A percentile compares a stretch with the other conserved stretches of the same genome.
Evolutionary conservation across 2,888 invertebrate species (phyloP).

Genomic region (Drosophila kokeensis): DNA sequence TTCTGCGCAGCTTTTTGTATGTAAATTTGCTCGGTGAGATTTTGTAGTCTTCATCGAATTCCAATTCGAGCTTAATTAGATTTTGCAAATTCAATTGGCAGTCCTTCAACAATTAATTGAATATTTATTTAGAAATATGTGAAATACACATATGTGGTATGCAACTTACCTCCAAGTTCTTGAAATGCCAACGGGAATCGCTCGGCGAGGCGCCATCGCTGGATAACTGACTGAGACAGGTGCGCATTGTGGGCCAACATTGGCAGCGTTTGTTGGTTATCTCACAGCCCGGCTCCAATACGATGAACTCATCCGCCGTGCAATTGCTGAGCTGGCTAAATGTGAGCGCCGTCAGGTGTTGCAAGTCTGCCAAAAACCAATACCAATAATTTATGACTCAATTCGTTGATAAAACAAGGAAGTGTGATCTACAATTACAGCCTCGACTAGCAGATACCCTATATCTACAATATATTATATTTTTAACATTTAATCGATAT

Average conservation of each 20-base stretch:
- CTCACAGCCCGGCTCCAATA: constrained; percentile 84
- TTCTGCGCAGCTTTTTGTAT: constrained; percentile 84
- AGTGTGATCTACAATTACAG: not conserved
- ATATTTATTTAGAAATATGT: not conserved
- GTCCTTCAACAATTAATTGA: constrained; percentile 69
- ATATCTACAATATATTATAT: not conserved
- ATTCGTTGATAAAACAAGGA: not conserved
- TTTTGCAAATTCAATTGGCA: constrained; percentile 85
- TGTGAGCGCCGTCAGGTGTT: constrained; percentile 77
- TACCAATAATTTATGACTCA: constrained; percentile 19
- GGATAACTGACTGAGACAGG: constrained; percentile 81
- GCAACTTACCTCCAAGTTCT: constrained; percentile 82
- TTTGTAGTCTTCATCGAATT: constrained; percentile 85
- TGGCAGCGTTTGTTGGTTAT: constrained; percentile 85
- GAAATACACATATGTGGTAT: not conserved
- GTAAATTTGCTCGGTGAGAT: constrained; percentile 84
- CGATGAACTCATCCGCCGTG: constrained; percentile 83
- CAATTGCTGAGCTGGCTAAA: constrained; percentile 78
- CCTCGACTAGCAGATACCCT: constrained; percentile 2
- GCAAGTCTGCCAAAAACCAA: constrained; percentile 73
- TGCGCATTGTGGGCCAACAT: constrained; percentile 84
- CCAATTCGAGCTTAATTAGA: constrained; percentile 85
- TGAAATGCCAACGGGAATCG: constrained; percentile 84
- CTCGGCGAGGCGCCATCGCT: constrained; percentile 74
- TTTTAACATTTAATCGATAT: not conserved